These are phyloP conservation scores for Allacma fusca DNA, from an alignment of 2,888 invertebrate species.

Conservation along the genomic window DNA sequence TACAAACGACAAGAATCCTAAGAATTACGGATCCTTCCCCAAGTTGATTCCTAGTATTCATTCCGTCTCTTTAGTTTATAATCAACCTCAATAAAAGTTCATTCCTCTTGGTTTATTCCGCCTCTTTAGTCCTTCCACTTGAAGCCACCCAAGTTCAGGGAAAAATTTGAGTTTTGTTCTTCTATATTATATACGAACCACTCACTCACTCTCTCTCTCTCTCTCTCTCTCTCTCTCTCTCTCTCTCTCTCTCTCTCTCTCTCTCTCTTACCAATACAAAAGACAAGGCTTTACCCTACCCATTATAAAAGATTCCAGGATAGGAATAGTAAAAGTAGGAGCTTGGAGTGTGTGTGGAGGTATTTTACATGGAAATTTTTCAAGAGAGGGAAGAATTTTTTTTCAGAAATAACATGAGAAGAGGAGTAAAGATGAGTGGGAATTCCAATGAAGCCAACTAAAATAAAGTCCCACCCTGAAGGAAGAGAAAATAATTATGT, in stretches of 20 bases:
- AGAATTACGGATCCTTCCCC: conserved; percentile 31
- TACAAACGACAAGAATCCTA: too few species aligned
- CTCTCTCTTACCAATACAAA: background rate
- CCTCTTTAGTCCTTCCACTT: background rate
- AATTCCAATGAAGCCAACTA: conserved; percentile 34
- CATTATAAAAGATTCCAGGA: too few species aligned
- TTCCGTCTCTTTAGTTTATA: conserved; percentile 4
- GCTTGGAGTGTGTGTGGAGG: too few species aligned
- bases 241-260: background rate
- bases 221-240: too few species aligned
- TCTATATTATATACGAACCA: background rate
- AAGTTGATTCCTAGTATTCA: conserved; percentile 43
- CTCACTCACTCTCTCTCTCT: background rate
- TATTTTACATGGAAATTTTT: too few species aligned
- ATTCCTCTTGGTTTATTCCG: conserved; percentile 9
- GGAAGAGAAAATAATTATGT: background rate
- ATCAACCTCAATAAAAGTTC: conserved; percentile 29
- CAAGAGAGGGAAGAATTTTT: too few species aligned
- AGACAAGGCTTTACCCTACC: too few species aligned
- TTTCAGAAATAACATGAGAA: too few species aligned
- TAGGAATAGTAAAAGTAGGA: too few species aligned
- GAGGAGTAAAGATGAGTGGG: conserved; percentile 1
- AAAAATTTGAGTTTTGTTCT: background rate
- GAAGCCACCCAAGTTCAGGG: conserved; percentile 32
- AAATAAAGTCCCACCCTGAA: conserved; percentile 1